These are phyloP conservation scores for Drosophila quinaria DNA, from an alignment of 2,888 invertebrate genomes.

Conservation along the genomic window DNA sequence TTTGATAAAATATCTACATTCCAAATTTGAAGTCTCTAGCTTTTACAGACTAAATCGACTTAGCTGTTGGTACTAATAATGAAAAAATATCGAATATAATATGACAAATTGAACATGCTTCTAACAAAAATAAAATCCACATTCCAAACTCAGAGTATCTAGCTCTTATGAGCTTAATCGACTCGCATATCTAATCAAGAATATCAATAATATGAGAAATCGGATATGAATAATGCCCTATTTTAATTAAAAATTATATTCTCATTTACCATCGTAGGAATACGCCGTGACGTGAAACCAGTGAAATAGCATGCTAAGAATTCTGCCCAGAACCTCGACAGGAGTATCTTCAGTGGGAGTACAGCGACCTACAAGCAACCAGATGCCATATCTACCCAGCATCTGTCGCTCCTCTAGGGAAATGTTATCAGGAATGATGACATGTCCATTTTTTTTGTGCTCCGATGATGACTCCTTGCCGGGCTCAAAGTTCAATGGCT, in stretches of 20 bases:
- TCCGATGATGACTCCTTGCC: constrained; percentile 86
- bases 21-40: too few relatives aligned
- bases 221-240: too few relatives aligned
- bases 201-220: too few relatives aligned
- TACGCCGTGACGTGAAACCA: constrained; percentile 99
- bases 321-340: constrained; percentile 93
- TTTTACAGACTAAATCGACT: too few relatives aligned
- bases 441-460: constrained; percentile 83
- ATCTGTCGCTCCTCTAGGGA: constrained; percentile 95
- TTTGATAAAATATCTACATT: too few relatives aligned
- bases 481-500: constrained; percentile 90
- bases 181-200: too few relatives aligned
- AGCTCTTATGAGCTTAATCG: too few relatives aligned
- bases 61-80: too few relatives aligned
- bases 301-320: constrained; percentile 98
- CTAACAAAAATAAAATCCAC: too few relatives aligned
- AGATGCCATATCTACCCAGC: constrained; percentile 97
- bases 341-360: constrained; percentile 92
- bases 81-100: too few relatives aligned
- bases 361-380: constrained; percentile 97
- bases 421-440: constrained; percentile 88
- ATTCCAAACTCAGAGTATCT: too few relatives aligned
- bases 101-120: too few relatives aligned
- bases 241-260: not conserved
- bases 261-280: constrained; percentile 93